phyloP scores from a whole-genome alignment of 2,113 vertebrate species.

The western clawed frog (Xenopus tropicalis) region DNA sequence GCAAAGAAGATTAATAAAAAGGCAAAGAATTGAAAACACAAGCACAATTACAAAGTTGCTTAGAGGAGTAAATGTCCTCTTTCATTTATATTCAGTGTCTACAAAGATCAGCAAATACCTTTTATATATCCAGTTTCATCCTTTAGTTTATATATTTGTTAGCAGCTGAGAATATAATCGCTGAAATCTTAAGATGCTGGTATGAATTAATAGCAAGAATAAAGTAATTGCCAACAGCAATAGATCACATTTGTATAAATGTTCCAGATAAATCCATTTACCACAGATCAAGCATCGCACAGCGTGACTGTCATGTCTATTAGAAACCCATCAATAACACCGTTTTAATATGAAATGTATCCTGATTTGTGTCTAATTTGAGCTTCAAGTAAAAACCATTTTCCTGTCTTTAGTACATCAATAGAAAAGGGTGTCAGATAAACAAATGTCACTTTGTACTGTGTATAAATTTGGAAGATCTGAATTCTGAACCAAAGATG shows the following conservation, averaged over 20 bases:
- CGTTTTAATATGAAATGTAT: constrained; percentile 20
- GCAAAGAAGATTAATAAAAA: too few relatives aligned
- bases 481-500: constrained; percentile 11
- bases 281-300: constrained; percentile 1
- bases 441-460: constrained; percentile 35
- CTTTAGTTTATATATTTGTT: background rate
- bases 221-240: background rate
- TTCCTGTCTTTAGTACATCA: constrained; percentile 26
- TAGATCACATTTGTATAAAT: constrained; percentile 4
- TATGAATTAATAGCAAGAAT: background rate
- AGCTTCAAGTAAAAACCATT: constrained; percentile 23
- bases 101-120: too few relatives aligned
- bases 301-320: background rate
- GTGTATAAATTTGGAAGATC: constrained; percentile 22
- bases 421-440: constrained; percentile 26
- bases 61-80: too few relatives aligned
- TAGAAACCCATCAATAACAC: constrained; percentile 18
- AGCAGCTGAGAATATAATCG: background rate
- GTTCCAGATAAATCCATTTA: background rate
- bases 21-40: too few relatives aligned
- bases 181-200: background rate
- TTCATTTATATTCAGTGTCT: too few relatives aligned
- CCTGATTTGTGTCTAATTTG: constrained; percentile 21
- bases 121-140: background rate
- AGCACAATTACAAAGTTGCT: too few relatives aligned